Conservation (phyloP, 2,797 vertebrate species). For the Typhlichthys eigenmanni region DNA sequence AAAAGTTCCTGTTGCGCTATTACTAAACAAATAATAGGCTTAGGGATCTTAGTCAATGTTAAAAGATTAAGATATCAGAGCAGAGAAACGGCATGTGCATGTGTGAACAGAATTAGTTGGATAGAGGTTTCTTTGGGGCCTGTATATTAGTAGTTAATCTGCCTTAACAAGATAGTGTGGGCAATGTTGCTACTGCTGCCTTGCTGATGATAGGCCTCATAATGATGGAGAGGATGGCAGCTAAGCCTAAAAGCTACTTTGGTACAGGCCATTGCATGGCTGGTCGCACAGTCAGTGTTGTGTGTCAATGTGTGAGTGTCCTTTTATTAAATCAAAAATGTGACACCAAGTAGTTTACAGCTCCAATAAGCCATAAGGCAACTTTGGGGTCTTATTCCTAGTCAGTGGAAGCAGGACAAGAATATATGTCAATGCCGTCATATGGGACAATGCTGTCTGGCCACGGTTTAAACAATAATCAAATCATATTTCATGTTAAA, state of each 20-base stretch:
- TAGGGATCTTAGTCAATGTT: slow-evolving; percentile 4
- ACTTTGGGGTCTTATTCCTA: slow-evolving; percentile 34
- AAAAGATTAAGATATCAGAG: slow-evolving; percentile 56
- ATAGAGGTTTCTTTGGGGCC: slow-evolving; percentile 41
- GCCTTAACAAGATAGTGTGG: slow-evolving; percentile 66
- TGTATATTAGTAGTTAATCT: slow-evolving; percentile 68
- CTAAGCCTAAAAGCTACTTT: slow-evolving; percentile 73
- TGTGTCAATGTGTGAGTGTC: slow-evolving; percentile 39
- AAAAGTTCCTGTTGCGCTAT: too few relatives aligned
- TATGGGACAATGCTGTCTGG: neutral
- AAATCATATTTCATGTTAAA: too few relatives aligned
- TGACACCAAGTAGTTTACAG: slow-evolving; percentile 68
- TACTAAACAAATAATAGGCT: too few relatives aligned
- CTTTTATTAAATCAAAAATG: slow-evolving; percentile 70
- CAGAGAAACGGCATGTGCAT: slow-evolving; percentile 38
- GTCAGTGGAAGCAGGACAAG: slow-evolving; percentile 12
- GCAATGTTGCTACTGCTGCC: slow-evolving; percentile 40
- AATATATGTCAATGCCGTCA: neutral
- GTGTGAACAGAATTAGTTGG: slow-evolving; percentile 37
- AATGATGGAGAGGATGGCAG: slow-evolving; percentile 63
- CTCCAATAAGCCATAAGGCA: slow-evolving; percentile 48
- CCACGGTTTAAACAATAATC: too few relatives aligned
- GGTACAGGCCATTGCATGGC: slow-evolving; percentile 38
- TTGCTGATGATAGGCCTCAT: slow-evolving; percentile 61
- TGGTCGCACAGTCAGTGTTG: slow-evolving; percentile 38